A percentile compares a stretch with the other conserved stretches of the same genome.
Conservation (phyloP, 2,888 invertebrate species). For the Philonicus albiceps region DNA sequence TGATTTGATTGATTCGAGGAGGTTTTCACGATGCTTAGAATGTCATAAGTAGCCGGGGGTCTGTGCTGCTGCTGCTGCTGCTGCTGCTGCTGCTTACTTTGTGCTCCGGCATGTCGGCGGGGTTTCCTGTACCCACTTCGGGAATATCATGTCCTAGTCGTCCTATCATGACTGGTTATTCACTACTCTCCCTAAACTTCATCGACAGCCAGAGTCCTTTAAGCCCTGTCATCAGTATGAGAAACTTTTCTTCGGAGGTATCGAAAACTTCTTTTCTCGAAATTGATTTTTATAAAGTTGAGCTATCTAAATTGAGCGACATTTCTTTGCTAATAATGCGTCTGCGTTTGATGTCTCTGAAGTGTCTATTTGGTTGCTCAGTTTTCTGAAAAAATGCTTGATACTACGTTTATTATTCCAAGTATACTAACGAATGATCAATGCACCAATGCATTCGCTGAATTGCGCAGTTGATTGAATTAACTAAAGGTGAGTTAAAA, state of each 20-base stretch:
- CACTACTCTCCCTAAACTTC: not conserved
- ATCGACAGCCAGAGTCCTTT: not conserved
- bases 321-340: not conserved
- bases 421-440: too few relatives aligned
- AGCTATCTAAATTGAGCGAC: not conserved
- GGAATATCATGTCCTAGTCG: not conserved
- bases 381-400: not conserved
- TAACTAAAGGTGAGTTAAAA: too few relatives aligned
- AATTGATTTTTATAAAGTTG: not conserved
- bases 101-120: not conserved
- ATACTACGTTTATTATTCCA: not conserved
- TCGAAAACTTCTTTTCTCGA: not conserved
- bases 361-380: not conserved
- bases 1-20: constrained; percentile 11
- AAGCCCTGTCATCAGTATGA: not conserved
- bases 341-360: not conserved
- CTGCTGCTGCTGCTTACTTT: not conserved
- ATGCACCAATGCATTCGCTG: too few relatives aligned
- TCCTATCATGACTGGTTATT: not conserved
- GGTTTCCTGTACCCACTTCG: not conserved
- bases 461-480: too few relatives aligned
- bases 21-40: not conserved
- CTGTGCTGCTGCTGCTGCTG: not conserved
- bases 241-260: not conserved
- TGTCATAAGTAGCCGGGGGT: not conserved